Evolutionary conservation across 2,113 vertebrate species (phyloP).

Genomic region (Brachypodius melanocephalos): DNA sequence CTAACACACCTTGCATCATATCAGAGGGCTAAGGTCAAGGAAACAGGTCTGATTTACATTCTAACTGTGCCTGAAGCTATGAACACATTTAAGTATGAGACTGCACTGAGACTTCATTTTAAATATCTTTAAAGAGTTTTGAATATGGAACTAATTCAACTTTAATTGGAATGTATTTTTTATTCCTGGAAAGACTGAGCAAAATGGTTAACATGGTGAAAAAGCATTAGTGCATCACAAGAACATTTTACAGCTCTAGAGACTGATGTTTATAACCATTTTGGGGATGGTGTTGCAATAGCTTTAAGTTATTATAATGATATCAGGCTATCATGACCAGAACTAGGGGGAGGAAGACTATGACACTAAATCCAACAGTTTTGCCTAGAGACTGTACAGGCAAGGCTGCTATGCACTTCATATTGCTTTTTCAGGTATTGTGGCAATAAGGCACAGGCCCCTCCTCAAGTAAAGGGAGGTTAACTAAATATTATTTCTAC

Average conservation of each 20-base stretch:
- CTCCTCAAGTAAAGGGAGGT: constrained; percentile 54
- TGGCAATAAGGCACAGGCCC: constrained; percentile 57
- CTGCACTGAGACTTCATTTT: background rate
- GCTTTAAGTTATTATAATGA: constrained; percentile 34
- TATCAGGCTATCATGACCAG: constrained; percentile 17
- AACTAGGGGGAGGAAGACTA: background rate
- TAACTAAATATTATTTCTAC: constrained; percentile 37
- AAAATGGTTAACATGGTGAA: background rate
- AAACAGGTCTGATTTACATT: background rate
- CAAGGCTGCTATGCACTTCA: constrained; percentile 61
- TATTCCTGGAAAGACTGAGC: background rate
- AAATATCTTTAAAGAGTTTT: background rate
- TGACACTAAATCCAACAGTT: constrained; percentile 27
- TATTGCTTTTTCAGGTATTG: constrained; percentile 57
- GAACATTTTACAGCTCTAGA: background rate
- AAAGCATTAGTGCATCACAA: background rate
- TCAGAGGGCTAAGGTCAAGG: background rate
- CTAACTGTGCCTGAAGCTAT: constrained; percentile 10
- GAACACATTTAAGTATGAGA: background rate
- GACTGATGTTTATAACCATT: background rate
- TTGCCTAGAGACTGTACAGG: constrained; percentile 26
- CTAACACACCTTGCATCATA: background rate
- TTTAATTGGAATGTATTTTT: background rate
- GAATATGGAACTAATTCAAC: background rate
- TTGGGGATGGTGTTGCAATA: constrained; percentile 29